A percentile compares a stretch with the other conserved stretches of the same genome.
Evolutionary conservation across 2,113 vertebrate genomes (phyloP).

Genomic region (Tupaia tana): DNA sequence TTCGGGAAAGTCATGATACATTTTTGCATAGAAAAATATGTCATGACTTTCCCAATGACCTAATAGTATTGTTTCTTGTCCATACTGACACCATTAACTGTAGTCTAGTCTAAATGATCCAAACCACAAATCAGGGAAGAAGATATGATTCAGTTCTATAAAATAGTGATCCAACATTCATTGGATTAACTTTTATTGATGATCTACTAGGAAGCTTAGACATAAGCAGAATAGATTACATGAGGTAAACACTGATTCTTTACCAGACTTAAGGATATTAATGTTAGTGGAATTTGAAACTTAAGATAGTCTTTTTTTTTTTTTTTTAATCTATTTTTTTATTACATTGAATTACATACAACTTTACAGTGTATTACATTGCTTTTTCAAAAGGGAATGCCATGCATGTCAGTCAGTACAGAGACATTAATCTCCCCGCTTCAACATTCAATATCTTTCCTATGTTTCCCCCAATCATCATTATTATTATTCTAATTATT

Average conservation of each 20-base stretch:
- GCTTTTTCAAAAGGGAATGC: too few species aligned
- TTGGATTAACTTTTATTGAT: neutral
- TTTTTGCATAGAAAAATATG: too few species aligned
- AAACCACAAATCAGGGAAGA: neutral
- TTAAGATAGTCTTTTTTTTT: neutral
- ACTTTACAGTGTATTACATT: too few species aligned
- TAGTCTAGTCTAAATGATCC: neutral
- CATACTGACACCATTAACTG: neutral
- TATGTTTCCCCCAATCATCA: too few species aligned
- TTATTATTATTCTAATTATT: too few species aligned
- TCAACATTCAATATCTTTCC: too few species aligned
- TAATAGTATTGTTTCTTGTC: neutral
- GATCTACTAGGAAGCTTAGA: neutral
- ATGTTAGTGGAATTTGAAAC: slow-evolving; percentile 36
- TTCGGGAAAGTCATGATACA: too few species aligned
- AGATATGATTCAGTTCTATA: slow-evolving; percentile 15
- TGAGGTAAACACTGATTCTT: slow-evolving; percentile 38
- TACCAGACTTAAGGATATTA: slow-evolving; percentile 14
- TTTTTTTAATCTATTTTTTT: too few species aligned
- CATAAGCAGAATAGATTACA: slow-evolving; percentile 12
- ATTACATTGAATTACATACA: too few species aligned
- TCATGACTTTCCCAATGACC: too few species aligned
- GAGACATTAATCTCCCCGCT: too few species aligned
- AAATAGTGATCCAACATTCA: neutral
- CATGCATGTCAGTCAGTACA: too few species aligned